These are phyloP conservation scores for Dryadula phaetusa DNA, from an alignment of 2,888 invertebrate genomes.

Conservation along the genomic window DNA sequence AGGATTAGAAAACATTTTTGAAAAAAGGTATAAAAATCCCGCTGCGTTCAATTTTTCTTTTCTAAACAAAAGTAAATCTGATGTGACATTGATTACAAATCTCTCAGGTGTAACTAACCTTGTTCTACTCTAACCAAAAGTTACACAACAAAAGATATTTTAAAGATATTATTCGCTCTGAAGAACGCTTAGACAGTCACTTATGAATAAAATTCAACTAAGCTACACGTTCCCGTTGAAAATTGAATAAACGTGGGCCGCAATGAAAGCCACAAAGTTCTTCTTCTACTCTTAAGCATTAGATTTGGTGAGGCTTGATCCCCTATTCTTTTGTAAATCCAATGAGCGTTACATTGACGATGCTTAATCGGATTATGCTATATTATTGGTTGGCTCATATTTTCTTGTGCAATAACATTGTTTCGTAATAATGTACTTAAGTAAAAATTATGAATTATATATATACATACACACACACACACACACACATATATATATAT, in stretches of 20 bases:
- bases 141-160: slow-evolving; percentile 42
- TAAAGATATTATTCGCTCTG: slow-evolving; percentile 13
- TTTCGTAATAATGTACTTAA: not conserved
- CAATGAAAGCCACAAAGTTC: slow-evolving; percentile 19
- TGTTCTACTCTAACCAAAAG: slow-evolving; percentile 56
- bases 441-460: not conserved
- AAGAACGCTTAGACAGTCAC: slow-evolving; percentile 23
- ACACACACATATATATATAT: too few species aligned
- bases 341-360: slow-evolving; percentile 61
- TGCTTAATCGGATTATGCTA: slow-evolving; percentile 65
- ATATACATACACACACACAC: too few species aligned
- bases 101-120: slow-evolving; percentile 57
- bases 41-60: too few species aligned
- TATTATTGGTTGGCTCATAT: slow-evolving; percentile 59
- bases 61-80: slow-evolving; percentile 54
- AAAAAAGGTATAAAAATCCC: too few species aligned
- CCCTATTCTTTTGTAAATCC: slow-evolving; percentile 57
- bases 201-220: slow-evolving; percentile 36
- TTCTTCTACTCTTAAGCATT: slow-evolving; percentile 21
- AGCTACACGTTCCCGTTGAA: slow-evolving; percentile 21
- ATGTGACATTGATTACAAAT: slow-evolving; percentile 57
- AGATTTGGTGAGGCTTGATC: slow-evolving; percentile 34
- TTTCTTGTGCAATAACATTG: slow-evolving; percentile 43
- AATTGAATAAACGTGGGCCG: slow-evolving; percentile 27
- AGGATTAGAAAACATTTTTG: too few species aligned